These are phyloP conservation scores for Melanocharis versteri DNA, from an alignment of 2,113 vertebrate genomes.

Conservation along the genomic window DNA sequence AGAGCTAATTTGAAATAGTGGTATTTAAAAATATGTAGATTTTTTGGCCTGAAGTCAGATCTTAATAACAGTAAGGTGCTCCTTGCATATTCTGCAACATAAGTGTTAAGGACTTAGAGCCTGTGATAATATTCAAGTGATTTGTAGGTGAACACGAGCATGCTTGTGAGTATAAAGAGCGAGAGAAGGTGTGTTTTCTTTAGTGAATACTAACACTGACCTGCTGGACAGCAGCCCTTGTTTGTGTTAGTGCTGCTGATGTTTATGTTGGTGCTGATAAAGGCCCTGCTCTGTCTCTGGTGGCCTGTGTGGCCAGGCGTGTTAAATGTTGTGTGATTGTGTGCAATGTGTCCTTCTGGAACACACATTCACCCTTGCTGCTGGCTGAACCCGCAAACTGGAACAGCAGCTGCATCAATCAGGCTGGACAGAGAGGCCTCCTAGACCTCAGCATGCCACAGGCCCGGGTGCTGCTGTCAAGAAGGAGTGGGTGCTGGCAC, in stretches of 20 bases:
- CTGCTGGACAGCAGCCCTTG: not conserved
- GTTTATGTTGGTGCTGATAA: accelerated
- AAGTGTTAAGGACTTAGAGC: not conserved
- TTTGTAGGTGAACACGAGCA: not conserved
- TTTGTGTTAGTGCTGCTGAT: not conserved
- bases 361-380: not conserved
- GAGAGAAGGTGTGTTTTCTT: not conserved
- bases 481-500: not conserved
- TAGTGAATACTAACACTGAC: no score
- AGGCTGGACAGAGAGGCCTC: not conserved
- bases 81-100: not conserved
- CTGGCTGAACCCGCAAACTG: not conserved
- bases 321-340: accelerated
- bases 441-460: accelerated
- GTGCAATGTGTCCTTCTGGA: no score
- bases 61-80: not conserved
- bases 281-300: not conserved
- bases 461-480: not conserved
- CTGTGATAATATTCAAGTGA: not conserved
- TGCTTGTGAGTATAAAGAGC: not conserved
- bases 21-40: not conserved
- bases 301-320: accelerated
- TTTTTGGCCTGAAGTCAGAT: not conserved
- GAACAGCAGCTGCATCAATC: not conserved
- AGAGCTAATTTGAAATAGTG: not conserved